These are phyloP conservation scores for Eulithis testata DNA, from an alignment of 2,888 invertebrate species.

Conservation along the genomic window DNA sequence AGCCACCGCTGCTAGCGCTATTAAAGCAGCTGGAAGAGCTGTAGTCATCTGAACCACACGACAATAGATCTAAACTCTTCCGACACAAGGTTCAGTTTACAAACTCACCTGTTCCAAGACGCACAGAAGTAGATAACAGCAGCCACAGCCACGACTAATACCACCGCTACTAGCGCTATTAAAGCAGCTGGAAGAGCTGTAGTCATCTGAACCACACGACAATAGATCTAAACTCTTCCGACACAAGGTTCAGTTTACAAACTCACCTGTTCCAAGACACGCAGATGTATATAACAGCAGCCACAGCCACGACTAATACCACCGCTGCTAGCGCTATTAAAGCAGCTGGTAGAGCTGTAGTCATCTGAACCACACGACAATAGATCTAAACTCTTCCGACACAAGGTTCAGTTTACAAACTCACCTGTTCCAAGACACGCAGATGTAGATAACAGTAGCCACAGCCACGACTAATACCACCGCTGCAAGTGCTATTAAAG, in stretches of 20 bases:
- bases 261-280: conserved; percentile 95
- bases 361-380: background rate
- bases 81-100: background rate
- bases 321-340: conserved; percentile 94
- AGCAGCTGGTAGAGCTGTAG: conserved; percentile 95
- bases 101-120: too few species aligned
- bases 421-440: too few species aligned
- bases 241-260: background rate
- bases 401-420: conserved; percentile 1
- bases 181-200: conserved; percentile 95
- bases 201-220: conserved; percentile 14
- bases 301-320: conserved; percentile 93
- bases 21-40: conserved; percentile 94
- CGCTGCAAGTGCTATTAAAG: too few species aligned
- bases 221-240: background rate
- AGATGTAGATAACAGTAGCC: too few species aligned
- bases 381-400: background rate
- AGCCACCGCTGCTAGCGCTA: conserved; percentile 94
- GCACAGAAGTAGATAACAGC: conserved; percentile 97
- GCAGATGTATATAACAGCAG: conserved; percentile 96
- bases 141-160: conserved; percentile 92
- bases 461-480: too few species aligned
- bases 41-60: conserved; percentile 74
- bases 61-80: background rate
- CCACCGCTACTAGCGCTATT: conserved; percentile 94